Base-by-base conservation (phyloP, 2,888 invertebrate genomes). In the Acanthoscelides obtectus region DNA sequence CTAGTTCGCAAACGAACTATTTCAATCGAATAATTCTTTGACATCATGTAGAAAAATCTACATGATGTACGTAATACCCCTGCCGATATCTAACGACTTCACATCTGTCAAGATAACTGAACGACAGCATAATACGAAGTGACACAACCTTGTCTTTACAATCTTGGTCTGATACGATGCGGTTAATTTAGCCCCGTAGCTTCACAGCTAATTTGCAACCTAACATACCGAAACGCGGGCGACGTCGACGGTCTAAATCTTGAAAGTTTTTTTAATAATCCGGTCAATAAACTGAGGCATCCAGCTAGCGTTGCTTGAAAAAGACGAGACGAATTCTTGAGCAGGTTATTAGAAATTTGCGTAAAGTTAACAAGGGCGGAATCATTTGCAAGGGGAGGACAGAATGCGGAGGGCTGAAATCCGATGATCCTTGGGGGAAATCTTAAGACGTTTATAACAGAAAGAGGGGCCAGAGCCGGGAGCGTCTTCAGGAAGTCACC, bases 321-420 rank as follows among this genome's bases (percentile, higher is more conserved):
- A 45, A 45, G 45, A 45, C 45, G 45, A 6, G 45, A 6, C 45
- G 45, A 12, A 45, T 6, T 45, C 45, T 45, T 12, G 45, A 45
- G 45, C 45, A 45, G 45, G 45, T 45, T 45, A 45, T 45, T 70
- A 69, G 75, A 73, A 75, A 75, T 75, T 74, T 75, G 75, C 73
- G 73, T 75, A 74, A 74, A 75, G 75, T 75, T 75, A 75, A 75
- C 74, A 75, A 75, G 74, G 73, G 73, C 71, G 71, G 71, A 69
- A 72, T 70, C 74, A 74, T 73, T 75, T 73, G 74, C 72, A 67
- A 45, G 20, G 70, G 71, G 73, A 72, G 71, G 66, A 27, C 68
- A 64, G 69, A 69, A 65, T 68, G 70, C 64, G 20, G 71, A 69
- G 45, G 45, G 45, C 45, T 17, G 45, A 70, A 75, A 73, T 74